These are phyloP conservation scores for Drosophila lacertosa DNA, from an alignment of 1,140 invertebrate genomes.

Conservation along the genomic window DNA sequence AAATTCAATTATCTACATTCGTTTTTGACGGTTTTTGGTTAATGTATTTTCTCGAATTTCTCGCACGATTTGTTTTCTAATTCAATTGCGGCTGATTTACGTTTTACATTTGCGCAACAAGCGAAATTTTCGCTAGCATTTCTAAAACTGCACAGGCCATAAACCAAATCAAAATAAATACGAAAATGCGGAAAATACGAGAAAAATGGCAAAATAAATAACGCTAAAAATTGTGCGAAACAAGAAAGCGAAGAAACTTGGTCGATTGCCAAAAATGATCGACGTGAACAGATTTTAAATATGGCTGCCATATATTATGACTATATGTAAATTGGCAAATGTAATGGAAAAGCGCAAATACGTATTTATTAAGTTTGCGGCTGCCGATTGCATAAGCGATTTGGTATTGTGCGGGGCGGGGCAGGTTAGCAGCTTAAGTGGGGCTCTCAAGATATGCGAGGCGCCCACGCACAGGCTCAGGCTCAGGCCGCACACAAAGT, in stretches of 20 bases:
- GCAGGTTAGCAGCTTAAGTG: not conserved
- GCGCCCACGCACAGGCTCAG: conserved; percentile 11
- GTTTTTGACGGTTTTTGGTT: not conserved
- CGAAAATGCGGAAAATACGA: conserved; percentile 9
- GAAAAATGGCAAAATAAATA: conserved; percentile 24
- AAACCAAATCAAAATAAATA: conserved; percentile 44
- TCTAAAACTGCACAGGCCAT: conserved; percentile 25
- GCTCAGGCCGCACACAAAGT: conserved; percentile 8
- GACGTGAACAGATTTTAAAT: not conserved
- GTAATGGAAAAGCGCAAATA: not conserved
- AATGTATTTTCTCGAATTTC: conserved; percentile 7
- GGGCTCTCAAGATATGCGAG: not conserved
- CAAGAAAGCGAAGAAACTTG: conserved; percentile 1
- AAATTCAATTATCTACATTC: not conserved
- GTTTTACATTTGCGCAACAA: conserved; percentile 19
- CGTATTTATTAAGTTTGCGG: conserved; percentile 8
- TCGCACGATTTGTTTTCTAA: conserved; percentile 18
- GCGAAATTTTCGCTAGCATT: conserved; percentile 27
- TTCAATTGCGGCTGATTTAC: conserved; percentile 4
- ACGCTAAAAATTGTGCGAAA: conserved; percentile 5
- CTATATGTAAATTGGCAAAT: not conserved
- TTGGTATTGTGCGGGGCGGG: not conserved
- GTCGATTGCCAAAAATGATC: conserved; percentile 12
- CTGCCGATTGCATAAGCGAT: conserved; percentile 6
- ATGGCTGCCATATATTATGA: not conserved